Evolutionary conservation across 2,888 invertebrate species (phyloP).

Genomic region (Hybos culiciformis): DNA sequence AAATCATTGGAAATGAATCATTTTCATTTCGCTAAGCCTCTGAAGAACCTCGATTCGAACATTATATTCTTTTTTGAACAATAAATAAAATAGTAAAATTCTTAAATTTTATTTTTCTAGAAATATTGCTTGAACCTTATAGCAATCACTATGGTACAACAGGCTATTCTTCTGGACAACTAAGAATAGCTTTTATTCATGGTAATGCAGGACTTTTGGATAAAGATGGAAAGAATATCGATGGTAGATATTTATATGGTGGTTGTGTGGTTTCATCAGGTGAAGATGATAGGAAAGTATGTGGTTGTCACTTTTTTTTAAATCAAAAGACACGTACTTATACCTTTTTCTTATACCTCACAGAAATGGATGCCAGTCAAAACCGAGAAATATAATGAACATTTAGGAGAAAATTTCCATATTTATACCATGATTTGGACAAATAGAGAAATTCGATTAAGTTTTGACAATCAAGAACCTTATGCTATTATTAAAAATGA

Average conservation of each 20-base stretch:
- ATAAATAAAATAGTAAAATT: too few relatives aligned
- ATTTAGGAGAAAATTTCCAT: conserved; percentile 44
- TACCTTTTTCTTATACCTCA: too few relatives aligned
- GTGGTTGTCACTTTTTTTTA: too few relatives aligned
- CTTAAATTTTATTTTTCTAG: conserved; percentile 39
- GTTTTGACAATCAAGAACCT: conserved; percentile 37
- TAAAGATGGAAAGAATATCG: conserved; percentile 20
- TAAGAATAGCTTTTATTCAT: conserved; percentile 53
- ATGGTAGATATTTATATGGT: conserved; percentile 23
- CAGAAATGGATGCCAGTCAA: too few relatives aligned
- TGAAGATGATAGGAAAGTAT: conserved; percentile 20
- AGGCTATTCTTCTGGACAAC: conserved; percentile 49
- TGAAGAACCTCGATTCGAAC: too few relatives aligned
- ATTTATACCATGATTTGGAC: conserved; percentile 51
- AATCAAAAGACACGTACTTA: too few relatives aligned
- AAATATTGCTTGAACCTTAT: conserved; percentile 50
- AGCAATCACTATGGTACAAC: conserved; percentile 46
- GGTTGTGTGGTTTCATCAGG: conserved; percentile 23
- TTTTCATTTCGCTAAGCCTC: too few relatives aligned
- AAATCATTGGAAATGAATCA: too few relatives aligned
- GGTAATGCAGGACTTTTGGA: conserved; percentile 41
- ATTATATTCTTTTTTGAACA: too few relatives aligned
- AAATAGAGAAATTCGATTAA: conserved; percentile 11
- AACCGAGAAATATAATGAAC: too few relatives aligned
- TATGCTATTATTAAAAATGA: conserved; percentile 34